These are phyloP conservation scores for Callyntrura guangdongensis DNA, from an alignment of 2,888 invertebrate species.

Conservation along the genomic window DNA sequence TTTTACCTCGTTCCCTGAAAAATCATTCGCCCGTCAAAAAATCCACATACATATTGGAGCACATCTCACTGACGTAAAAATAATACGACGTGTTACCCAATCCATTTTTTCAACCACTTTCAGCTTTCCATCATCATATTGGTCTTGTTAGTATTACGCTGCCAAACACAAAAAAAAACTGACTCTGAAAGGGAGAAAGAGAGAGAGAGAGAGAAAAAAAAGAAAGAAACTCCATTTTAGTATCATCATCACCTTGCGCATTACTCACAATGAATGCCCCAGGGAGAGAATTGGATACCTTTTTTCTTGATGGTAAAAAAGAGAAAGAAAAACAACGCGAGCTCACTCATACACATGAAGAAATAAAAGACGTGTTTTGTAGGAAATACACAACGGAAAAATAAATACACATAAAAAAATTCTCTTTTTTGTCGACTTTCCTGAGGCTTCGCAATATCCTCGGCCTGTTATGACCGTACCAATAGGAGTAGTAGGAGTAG, in stretches of 20 bases:
- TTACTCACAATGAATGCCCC: constrained; percentile 67
- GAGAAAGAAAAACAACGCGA: too few species aligned
- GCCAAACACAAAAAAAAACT: not conserved
- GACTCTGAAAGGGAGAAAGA: not conserved
- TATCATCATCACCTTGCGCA: not conserved
- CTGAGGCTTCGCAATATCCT: not conserved
- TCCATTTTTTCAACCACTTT: not conserved
- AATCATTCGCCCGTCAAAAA: not conserved
- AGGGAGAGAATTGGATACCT: constrained; percentile 47
- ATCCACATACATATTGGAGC: not conserved
- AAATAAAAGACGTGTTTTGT: not conserved
- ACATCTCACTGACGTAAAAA: not conserved
- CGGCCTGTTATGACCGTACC: not conserved
- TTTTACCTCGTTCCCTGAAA: not conserved
- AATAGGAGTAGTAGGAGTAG: not conserved
- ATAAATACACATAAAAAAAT: too few species aligned
- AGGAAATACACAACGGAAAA: too few species aligned
- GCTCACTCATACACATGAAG: too few species aligned
- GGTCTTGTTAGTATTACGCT: too few species aligned
- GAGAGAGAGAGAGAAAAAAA: not conserved
- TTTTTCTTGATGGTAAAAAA: too few species aligned
- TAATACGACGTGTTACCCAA: not conserved
- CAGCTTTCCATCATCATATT: not conserved
- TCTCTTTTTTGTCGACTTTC: not conserved
- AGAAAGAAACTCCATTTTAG: not conserved